These are phyloP conservation scores for Phengaris alcon DNA, from an alignment of 2,888 invertebrate genomes.

Conservation along the genomic window DNA sequence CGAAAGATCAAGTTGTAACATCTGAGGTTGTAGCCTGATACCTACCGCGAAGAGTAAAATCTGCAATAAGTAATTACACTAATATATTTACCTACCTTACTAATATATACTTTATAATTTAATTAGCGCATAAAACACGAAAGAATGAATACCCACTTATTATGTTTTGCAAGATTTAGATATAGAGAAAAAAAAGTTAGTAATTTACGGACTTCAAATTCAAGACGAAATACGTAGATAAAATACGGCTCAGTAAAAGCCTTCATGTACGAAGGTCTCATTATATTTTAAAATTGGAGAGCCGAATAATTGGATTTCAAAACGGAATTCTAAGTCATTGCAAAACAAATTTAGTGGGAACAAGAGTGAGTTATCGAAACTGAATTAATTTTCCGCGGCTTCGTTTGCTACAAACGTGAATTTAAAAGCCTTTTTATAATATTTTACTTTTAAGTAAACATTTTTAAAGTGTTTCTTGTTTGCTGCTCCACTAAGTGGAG, in stretches of 20 bases:
- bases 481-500: neutral
- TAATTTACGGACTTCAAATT: neutral
- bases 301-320: slow-evolving; percentile 40
- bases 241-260: slow-evolving; percentile 17
- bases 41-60: neutral
- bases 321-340: slow-evolving; percentile 40
- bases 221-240: neutral
- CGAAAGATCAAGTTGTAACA: neutral
- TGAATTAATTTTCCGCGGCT: slow-evolving; percentile 34
- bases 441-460: neutral
- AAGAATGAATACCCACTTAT: neutral
- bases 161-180: neutral
- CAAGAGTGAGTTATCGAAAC: slow-evolving; percentile 26
- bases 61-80: neutral
- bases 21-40: too few relatives aligned
- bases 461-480: neutral
- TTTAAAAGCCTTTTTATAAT: neutral
- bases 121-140: neutral
- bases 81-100: too few relatives aligned
- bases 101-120: too few relatives aligned
- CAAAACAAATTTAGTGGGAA: slow-evolving; percentile 37
- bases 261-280: slow-evolving; percentile 31
- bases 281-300: slow-evolving; percentile 39
- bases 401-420: neutral
- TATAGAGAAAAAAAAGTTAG: neutral